phyloP scores from a whole-genome alignment of 2,113 vertebrate genomes.

The Poicephalus gulielmi region DNA sequence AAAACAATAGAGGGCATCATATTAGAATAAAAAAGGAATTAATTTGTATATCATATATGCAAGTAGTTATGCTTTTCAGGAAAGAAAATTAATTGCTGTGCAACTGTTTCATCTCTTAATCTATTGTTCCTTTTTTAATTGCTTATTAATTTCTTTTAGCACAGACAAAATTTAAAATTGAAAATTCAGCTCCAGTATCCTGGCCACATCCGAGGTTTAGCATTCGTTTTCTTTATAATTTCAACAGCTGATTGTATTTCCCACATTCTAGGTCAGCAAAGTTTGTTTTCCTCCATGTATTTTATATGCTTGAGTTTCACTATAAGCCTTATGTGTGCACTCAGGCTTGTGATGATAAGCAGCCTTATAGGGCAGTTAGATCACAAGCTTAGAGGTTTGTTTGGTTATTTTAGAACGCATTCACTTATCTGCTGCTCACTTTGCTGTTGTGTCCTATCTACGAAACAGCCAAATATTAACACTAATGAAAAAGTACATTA shows the following conservation, averaged over 20 bases:
- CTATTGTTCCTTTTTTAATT: not conserved
- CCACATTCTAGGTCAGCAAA: not conserved
- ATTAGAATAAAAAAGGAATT: slow-evolving; percentile 3
- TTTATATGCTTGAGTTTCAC: not conserved
- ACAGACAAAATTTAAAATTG: not conserved
- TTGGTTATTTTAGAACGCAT: not conserved
- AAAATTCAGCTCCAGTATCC: not conserved
- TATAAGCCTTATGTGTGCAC: not conserved
- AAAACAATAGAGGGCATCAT: not conserved
- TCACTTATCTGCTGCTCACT: not conserved
- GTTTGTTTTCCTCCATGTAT: not conserved
- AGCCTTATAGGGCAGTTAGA: not conserved
- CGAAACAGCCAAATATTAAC: not conserved
- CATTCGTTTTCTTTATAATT: not conserved
- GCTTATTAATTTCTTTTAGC: not conserved
- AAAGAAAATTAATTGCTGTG: not conserved
- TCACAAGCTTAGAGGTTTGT: not conserved
- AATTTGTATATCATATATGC: not conserved
- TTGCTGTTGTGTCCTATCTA: not conserved
- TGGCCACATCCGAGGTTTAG: not conserved
- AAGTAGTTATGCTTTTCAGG: not conserved
- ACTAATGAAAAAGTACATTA: not conserved
- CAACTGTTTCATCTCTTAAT: not conserved
- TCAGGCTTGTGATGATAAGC: not conserved
- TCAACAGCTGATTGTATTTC: not conserved